Evolutionary conservation across 1,140 invertebrate genomes (phyloP), one percentile per base, ranked within the genome.

Genomic region (Procambarus clarkii): DNA sequence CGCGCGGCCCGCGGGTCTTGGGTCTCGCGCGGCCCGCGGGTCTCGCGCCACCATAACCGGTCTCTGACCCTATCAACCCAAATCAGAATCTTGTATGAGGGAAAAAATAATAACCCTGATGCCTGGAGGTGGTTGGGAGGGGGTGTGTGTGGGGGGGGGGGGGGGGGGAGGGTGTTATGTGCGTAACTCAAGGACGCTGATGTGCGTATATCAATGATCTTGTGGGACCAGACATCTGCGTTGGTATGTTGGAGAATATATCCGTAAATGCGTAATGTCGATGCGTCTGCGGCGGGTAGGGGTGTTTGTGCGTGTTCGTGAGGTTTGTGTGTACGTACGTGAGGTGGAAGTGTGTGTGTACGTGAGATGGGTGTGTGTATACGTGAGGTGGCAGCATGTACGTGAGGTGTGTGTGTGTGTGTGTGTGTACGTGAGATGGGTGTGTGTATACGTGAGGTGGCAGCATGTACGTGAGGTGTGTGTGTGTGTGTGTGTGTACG

Each of bases 241-340:
- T 79, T 4, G 44, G 77, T 79, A 2, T 46, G 74, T 77, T 34
- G 34, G 34, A 34, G 34, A 34, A 34, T 34, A 34, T 34, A 34
- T 34, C 34, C 34, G 34, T 34, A 34, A 34, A 34, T 34, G 34
- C 34, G 34, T 34, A 34, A 34, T 34, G 0, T 34, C 1, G 34
- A 34, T 34, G 34, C 34, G 74, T 8, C 8, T 77, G 74, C 21
- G 71, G 9, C 3, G 24, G 11, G 15, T 44, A 24, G 18, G 24
- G 45, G 74, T 7, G 15, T 9, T 34, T 79, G 34, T 79, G 77
- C 46, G 77, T 79, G 77, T 45, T 34, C 24, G 34, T 79, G 77
- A 46, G 77, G 44, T 79, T 34, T 79, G 77, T 79, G 77, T 79
- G 77, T 79, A 44, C 46, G 34, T 78, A 34, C 21, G 76, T 78